A percentile compares a stretch with the other conserved stretches of the same genome.
phyloP scores from a whole-genome alignment of 2,888 invertebrate species.

The Vannuccia rotundouncinata region DNA sequence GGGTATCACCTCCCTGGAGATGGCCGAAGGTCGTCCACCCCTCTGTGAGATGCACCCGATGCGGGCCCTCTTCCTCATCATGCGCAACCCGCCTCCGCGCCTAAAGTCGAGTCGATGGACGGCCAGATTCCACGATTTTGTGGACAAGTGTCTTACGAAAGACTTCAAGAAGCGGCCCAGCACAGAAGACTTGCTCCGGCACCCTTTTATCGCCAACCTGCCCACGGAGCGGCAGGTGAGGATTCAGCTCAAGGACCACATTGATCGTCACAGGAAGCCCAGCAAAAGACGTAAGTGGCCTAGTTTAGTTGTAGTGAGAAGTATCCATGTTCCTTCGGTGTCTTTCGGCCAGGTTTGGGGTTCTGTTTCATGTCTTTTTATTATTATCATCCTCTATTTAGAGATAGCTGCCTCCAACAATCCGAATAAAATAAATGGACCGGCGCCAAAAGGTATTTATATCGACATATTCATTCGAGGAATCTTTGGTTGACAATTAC shows the following conservation, averaged over 20 bases:
- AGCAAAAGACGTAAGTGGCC: conserved; percentile 42
- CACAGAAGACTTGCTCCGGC: conserved; percentile 92
- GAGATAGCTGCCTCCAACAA: too few species aligned
- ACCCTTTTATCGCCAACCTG: conserved; percentile 95
- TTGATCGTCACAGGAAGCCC: conserved; percentile 66
- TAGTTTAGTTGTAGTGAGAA: too few species aligned
- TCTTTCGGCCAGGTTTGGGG: too few species aligned
- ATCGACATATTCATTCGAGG: too few species aligned
- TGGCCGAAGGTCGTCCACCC: conserved; percentile 97
- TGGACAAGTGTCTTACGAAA: conserved; percentile 93
- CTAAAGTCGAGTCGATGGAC: conserved; percentile 63
- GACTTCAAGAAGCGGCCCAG: conserved; percentile 75
- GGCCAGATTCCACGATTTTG: conserved; percentile 90
- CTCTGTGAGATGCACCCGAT: conserved; percentile 99
- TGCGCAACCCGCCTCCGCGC: conserved; percentile 91
- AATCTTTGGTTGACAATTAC: too few species aligned
- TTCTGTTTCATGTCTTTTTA: too few species aligned
- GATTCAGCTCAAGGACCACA: conserved; percentile 97
- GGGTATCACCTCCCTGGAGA: conserved; percentile 94
- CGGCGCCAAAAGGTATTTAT: too few species aligned
- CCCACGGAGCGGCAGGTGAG: conserved; percentile 95
- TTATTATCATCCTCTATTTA: too few species aligned
- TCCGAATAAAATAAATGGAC: too few species aligned
- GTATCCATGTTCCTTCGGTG: too few species aligned
- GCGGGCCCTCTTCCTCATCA: conserved; percentile 95